Evolutionary conservation across 2,113 vertebrate genomes (phyloP).

Genomic region (Parus major): DNA sequence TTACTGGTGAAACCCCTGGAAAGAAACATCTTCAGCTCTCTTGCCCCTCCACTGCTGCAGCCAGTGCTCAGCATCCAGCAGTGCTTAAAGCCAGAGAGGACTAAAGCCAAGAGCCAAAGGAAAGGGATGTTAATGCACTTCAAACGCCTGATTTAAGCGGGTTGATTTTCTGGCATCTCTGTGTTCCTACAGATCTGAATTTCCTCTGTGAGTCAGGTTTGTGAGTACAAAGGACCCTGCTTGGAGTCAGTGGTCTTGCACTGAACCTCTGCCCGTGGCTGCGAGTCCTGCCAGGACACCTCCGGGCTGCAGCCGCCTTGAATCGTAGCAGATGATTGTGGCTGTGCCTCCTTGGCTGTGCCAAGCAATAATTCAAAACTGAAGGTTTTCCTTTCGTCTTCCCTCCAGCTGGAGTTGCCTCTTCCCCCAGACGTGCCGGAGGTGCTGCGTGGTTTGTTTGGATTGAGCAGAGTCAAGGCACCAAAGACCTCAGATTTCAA

Average conservation of each 20-base stretch:
- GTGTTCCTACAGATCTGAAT: background rate
- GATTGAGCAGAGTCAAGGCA: background rate
- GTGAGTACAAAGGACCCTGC: background rate
- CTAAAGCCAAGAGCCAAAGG: background rate
- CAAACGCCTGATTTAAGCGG: background rate
- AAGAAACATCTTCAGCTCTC: background rate
- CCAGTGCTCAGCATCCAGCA: background rate
- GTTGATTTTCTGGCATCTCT: background rate
- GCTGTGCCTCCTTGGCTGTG: background rate
- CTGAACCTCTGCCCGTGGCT: accelerated
- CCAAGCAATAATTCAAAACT: background rate
- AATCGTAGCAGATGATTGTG: accelerated
- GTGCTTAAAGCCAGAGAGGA: background rate
- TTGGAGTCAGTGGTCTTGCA: background rate
- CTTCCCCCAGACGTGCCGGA: background rate
- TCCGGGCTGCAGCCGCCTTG: background rate
- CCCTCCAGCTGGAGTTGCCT: background rate
- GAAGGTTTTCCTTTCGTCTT: background rate
- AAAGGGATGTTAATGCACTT: background rate
- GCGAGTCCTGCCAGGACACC: accelerated
- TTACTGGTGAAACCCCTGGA: background rate
- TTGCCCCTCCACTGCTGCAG: background rate
- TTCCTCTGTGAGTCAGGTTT: background rate
- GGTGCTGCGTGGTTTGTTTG: background rate
- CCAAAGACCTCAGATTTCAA: background rate